Evolutionary conservation across 1,140 invertebrate species (phyloP).

Genomic region (Heliconius eleuchia): DNA sequence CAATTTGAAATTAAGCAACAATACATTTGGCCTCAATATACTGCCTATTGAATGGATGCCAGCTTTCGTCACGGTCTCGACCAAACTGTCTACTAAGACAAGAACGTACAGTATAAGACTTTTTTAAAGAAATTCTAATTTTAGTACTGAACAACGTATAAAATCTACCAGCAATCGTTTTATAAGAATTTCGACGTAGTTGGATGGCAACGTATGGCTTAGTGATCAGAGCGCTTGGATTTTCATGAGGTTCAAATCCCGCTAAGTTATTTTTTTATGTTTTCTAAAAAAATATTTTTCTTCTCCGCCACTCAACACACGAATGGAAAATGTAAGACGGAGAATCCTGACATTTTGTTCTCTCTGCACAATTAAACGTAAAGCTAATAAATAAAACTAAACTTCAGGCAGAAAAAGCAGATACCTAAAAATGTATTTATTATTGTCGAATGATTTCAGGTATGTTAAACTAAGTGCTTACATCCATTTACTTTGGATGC

Average conservation of each 20-base stretch:
- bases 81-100: slow-evolving; percentile 55
- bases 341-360: background rate
- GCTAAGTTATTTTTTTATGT: too few species aligned
- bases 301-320: too few species aligned
- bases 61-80: slow-evolving; percentile 50
- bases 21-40: slow-evolving; percentile 47
- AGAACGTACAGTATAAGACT: slow-evolving; percentile 46
- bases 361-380: background rate
- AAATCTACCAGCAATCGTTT: too few species aligned
- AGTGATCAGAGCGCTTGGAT: too few species aligned
- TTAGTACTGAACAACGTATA: too few species aligned
- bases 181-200: too few species aligned
- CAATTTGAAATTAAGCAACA: slow-evolving; percentile 53
- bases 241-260: too few species aligned
- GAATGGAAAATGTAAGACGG: background rate
- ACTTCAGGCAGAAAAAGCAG: too few species aligned
- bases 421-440: background rate
- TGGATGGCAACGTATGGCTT: too few species aligned
- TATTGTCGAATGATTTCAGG: slow-evolving; percentile 42
- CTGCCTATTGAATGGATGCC: slow-evolving; percentile 55
- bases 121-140: too few species aligned
- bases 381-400: too few species aligned
- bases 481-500: slow-evolving; percentile 60
- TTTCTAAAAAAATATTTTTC: too few species aligned
- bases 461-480: slow-evolving; percentile 55